These are phyloP conservation scores for Dromococcyx pavoninus DNA, from an alignment of 2,797 vertebrate species.

Conservation along the genomic window DNA sequence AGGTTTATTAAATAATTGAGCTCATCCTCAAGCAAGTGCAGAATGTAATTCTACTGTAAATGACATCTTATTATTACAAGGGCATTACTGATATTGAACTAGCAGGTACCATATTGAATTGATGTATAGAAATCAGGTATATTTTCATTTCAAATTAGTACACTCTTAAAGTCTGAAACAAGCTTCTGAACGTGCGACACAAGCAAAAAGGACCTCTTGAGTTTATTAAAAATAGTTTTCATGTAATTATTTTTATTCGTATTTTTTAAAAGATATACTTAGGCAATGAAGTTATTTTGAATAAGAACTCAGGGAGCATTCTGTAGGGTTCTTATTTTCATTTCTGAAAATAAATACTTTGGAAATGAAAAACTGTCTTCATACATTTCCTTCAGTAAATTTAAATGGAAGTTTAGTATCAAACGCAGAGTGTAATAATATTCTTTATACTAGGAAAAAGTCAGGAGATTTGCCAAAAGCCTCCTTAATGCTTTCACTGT, in stretches of 20 bases:
- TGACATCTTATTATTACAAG: background rate
- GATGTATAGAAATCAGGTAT: background rate
- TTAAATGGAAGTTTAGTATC: background rate
- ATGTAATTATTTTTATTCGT: background rate
- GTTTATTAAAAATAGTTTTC: background rate
- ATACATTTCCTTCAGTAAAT: background rate
- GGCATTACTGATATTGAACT: background rate
- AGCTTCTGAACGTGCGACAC: background rate
- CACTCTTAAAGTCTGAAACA: background rate
- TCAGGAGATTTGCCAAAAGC: background rate
- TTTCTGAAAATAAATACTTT: background rate
- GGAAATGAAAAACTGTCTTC: background rate
- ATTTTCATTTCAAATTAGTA: slow-evolving; percentile 27
- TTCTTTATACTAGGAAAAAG: background rate
- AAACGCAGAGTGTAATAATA: background rate
- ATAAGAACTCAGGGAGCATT: background rate
- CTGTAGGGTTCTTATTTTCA: background rate
- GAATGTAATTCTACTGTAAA: background rate
- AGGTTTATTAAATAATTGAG: slow-evolving; percentile 16
- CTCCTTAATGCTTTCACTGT: background rate
- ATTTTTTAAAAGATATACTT: background rate
- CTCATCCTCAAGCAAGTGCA: background rate
- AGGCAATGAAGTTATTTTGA: background rate
- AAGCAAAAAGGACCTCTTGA: background rate
- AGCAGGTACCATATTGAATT: background rate